Base-by-base conservation (phyloP, 2,888 invertebrate species). In the Drosophila villosipedis region DNA sequence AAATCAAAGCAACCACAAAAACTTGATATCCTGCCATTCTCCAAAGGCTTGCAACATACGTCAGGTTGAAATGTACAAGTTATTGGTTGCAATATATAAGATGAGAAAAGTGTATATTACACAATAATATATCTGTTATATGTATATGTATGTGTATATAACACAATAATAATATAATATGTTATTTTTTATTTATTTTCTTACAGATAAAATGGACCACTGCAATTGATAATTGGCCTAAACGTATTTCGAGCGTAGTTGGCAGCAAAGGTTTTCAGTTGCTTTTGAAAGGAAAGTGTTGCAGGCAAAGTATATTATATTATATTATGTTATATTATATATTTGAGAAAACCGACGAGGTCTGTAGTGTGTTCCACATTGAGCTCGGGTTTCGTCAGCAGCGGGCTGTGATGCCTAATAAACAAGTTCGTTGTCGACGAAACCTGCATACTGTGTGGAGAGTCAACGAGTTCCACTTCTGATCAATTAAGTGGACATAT, bases 371-470 rank as follows among this genome's bases (percentile, higher is more conserved):
- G 22, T 30, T 74, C 82, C 96, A 94, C 95, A 95, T 95, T 96
- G 95, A 95, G 95, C 95, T 95, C 97, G 96, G 97, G 97, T 97
- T 96, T 97, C 97, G 96, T 94, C 96, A 95, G 95, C 95, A 95
- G 95, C 96, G 95, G 96, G 95, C 97, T 97, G 96, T 96, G 94
- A 94, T 84, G 91, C 92, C 68, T 31, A 31, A 63, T 14, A 9
- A 94, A 78, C 88, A 76, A 97, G 97, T 97, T 97, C 97, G 97
- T 97, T 97, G 97, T 97, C 97, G 97, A 97, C 97, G 97, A 97
- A 97, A 97, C 97, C 97, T 97, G 97, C 97, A 97, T 96, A 95
- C 96, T 96, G 95, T 96, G 95, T 94, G 95, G 83, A 75, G 82
- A 66, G 82, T 71, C 92, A 84, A 72, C 77, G 22, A 41, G 16